Percentiles rank a stretch among this genome's conserved stretches.
These are phyloP conservation scores for Stramonita haemastoma DNA, from an alignment of 2,888 invertebrate species.

Conservation along the genomic window DNA sequence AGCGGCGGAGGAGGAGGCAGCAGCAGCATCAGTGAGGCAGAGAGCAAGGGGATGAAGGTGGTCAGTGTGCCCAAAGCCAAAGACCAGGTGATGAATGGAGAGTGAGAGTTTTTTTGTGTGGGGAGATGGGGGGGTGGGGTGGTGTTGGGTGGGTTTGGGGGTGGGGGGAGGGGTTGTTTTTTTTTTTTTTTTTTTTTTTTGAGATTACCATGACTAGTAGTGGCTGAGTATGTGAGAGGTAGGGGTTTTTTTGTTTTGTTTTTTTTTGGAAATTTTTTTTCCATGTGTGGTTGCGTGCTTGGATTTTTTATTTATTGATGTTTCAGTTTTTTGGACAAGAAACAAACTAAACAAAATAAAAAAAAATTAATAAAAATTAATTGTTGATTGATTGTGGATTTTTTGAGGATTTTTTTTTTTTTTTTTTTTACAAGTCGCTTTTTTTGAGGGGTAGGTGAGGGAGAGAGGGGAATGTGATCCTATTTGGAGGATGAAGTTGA, in stretches of 20 bases:
- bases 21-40: no score
- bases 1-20: slow-evolving; percentile 65
- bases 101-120: slow-evolving; percentile 54
- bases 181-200: no score
- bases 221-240: neutral
- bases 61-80: slow-evolving; percentile 52
- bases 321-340: neutral
- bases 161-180: no score
- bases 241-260: neutral
- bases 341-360: neutral
- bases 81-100: slow-evolving; percentile 68
- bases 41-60: slow-evolving; percentile 49
- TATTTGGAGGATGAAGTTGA: no score
- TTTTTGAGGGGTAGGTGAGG: no score
- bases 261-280: neutral
- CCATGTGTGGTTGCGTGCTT: neutral
- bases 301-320: neutral
- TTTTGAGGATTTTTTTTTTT: no score
- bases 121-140: no score
- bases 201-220: neutral
- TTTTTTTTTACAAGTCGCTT: no score
- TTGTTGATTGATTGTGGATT: no score
- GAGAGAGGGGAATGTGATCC: no score
- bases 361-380: no score
- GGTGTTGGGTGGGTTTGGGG: neutral